These are phyloP conservation scores for Saguinus midas DNA, from an alignment of 2,113 vertebrate genomes.

Conservation along the genomic window DNA sequence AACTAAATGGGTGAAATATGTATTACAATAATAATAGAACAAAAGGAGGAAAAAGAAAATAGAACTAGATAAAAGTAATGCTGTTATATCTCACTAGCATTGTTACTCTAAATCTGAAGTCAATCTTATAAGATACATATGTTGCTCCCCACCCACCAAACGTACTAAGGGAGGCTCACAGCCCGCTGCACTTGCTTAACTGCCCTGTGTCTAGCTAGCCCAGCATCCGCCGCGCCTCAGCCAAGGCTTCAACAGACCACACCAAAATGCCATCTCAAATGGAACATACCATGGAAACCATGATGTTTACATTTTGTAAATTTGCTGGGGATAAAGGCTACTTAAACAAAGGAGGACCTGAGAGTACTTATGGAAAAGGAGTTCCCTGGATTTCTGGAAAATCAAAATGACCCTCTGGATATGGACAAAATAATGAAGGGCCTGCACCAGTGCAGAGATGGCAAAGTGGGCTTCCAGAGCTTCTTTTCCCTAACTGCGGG, in stretches of 20 bases:
- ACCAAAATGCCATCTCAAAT: slow-evolving; percentile 81
- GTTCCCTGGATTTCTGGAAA: slow-evolving; percentile 84
- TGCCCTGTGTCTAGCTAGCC: too few relatives aligned
- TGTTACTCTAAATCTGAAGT: background rate
- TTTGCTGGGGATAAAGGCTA: slow-evolving; percentile 83
- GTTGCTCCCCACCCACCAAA: too few relatives aligned
- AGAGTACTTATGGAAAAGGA: slow-evolving; percentile 83
- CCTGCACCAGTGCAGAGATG: slow-evolving; percentile 83
- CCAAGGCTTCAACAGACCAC: slow-evolving; percentile 24
- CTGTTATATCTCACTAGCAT: background rate
- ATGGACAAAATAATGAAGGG: slow-evolving; percentile 85
- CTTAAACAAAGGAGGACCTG: slow-evolving; percentile 83
- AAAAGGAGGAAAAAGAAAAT: background rate
- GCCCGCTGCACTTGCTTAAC: fast-evolving
- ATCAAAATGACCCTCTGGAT: slow-evolving; percentile 83
- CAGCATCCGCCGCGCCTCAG: fast-evolving
- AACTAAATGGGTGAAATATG: background rate
- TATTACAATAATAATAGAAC: background rate
- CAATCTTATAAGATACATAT: background rate
- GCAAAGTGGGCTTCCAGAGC: slow-evolving; percentile 82
- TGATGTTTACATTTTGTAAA: slow-evolving; percentile 85
- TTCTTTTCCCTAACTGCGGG: slow-evolving; percentile 83
- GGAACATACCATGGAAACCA: slow-evolving; percentile 84
- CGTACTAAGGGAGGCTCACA: too few relatives aligned
- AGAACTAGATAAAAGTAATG: background rate